Evolutionary conservation across 2,113 vertebrate species (phyloP), one percentile per base, ranked within the genome.

Genomic region (Labrus mixtus): DNA sequence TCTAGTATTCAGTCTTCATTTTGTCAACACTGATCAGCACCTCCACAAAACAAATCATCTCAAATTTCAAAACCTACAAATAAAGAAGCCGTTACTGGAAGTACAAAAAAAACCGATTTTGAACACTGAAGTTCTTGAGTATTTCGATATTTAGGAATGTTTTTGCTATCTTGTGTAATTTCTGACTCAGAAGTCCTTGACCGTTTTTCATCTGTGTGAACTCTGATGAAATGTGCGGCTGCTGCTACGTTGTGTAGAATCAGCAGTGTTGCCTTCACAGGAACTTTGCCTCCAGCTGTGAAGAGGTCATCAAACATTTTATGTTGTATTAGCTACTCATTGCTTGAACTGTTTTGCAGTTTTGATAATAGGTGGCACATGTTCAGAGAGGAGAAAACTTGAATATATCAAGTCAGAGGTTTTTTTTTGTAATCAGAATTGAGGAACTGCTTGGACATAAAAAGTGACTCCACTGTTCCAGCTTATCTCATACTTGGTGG

Each of bases 211-310:
- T 57, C 23, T 41, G 15, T 41, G 15, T 17, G 7, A 55, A 48
- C 46, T 45, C 15, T 61, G 61, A 57, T 51, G 61, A 67, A 64
- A 72, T 46, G 45, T 45, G 37, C n/a, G 45, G 20, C 17, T 25
- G 60, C 16, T 48, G 54, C 55, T 36, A 65, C 33, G 9, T 57
- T 11, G 8, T 48, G 20, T 39, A 39, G 43, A 58, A 13, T 77
- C 39, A 70, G 23, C 10, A 51, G 50, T 16, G 4, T 51, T 8
- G 76, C 17, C 2, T 37, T 37, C 41, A 55, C 53, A 68, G 4
- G 19, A 80, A 39, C 39, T 8, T 23, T 51, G 16, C 60, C 22
- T 69, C 11, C 1, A 3, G 29, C 74, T 70, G 19, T 19, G 22
- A 22, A 19, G 37, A 73, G 33, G 60, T 20, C 22, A 17, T 60